Percentiles rank a stretch among this genome's conserved stretches.
These are phyloP conservation scores for Drosophila persimilis DNA, from an alignment of 1,140 invertebrate species.

Conservation along the genomic window DNA sequence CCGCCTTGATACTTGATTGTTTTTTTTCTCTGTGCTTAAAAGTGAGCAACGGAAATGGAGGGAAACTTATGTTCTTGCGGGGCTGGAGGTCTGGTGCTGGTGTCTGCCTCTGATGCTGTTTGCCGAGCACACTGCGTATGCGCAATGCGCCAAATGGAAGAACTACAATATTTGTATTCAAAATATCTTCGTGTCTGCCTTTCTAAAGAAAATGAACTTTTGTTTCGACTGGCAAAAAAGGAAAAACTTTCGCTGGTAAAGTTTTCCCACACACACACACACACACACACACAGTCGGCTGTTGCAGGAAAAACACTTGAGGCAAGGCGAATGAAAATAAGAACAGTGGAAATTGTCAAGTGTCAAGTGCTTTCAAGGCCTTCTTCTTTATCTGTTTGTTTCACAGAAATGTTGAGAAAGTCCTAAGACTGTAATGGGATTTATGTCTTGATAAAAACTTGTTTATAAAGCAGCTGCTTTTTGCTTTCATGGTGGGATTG, in stretches of 20 bases:
- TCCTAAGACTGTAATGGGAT: conserved; percentile 13
- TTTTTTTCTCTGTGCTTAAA: background rate
- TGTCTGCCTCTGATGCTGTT: background rate
- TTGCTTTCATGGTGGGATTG: too few relatives aligned
- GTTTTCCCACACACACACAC: conserved; percentile 5
- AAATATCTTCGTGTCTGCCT: conserved; percentile 13
- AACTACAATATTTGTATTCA: conserved; percentile 4
- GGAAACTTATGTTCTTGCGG: conserved; percentile 19
- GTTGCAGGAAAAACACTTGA: too few relatives aligned
- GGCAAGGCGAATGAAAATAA: too few relatives aligned
- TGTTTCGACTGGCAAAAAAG: too few relatives aligned
- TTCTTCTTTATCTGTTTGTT: conserved; percentile 1
- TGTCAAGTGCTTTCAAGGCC: conserved; percentile 33
- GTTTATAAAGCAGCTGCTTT: too few relatives aligned
- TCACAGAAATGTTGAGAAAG: background rate
- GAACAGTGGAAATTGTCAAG: conserved; percentile 25
- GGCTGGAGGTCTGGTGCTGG: too few relatives aligned
- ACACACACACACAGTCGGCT: too few relatives aligned
- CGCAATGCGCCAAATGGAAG: conserved; percentile 36
- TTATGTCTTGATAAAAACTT: conserved; percentile 14
- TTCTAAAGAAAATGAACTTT: conserved; percentile 26
- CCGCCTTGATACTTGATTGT: too few relatives aligned
- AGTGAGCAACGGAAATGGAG: conserved; percentile 10
- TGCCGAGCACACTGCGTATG: conserved; percentile 62
- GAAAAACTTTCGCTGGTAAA: conserved; percentile 25